phyloP scores from a whole-genome alignment of 2,888 invertebrate genomes.

The Sussaba pulchella region DNA sequence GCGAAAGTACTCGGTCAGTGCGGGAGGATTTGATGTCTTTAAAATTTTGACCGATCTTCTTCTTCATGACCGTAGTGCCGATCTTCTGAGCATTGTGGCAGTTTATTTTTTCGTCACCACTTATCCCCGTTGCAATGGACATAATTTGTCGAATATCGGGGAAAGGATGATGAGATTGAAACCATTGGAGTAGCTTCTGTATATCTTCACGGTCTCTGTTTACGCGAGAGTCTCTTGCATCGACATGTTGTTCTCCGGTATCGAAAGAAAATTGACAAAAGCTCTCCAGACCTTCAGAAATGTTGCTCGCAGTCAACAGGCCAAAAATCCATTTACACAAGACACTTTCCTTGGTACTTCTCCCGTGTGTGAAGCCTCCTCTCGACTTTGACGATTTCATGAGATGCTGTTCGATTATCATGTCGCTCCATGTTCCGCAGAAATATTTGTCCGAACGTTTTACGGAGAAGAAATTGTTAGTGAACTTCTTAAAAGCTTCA shows the following conservation, averaged over 20 bases:
- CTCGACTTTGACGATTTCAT: slow-evolving; percentile 12
- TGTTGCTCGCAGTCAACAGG: slow-evolving; percentile 24
- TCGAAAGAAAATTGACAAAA: no score
- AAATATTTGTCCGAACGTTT: slow-evolving; percentile 68
- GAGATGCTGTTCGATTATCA: slow-evolving; percentile 18
- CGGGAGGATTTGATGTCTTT: slow-evolving; percentile 9
- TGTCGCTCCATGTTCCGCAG: slow-evolving; percentile 66
- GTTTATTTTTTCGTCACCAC: slow-evolving; percentile 13
- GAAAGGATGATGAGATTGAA: slow-evolving; percentile 10
- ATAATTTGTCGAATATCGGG: not conserved
- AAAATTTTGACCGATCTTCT: slow-evolving; percentile 19
- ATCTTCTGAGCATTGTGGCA: slow-evolving; percentile 23
- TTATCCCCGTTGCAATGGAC: slow-evolving; percentile 2
- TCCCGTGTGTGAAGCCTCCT: slow-evolving; percentile 50
- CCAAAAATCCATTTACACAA: slow-evolving; percentile 47
- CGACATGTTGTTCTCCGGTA: slow-evolving; percentile 13
- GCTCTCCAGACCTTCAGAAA: not conserved
- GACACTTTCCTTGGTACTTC: slow-evolving; percentile 66
- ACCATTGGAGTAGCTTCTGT: slow-evolving; percentile 44
- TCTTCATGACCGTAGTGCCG: not conserved
- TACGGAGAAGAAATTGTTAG: slow-evolving; percentile 59
- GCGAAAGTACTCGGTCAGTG: not conserved
- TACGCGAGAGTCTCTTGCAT: slow-evolving; percentile 65
- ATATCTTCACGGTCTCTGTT: slow-evolving; percentile 53
- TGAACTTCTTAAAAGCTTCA: slow-evolving; percentile 59